Evolutionary conservation across 2,888 invertebrate species (phyloP).

Genomic region (Agapostemon virescens): DNA sequence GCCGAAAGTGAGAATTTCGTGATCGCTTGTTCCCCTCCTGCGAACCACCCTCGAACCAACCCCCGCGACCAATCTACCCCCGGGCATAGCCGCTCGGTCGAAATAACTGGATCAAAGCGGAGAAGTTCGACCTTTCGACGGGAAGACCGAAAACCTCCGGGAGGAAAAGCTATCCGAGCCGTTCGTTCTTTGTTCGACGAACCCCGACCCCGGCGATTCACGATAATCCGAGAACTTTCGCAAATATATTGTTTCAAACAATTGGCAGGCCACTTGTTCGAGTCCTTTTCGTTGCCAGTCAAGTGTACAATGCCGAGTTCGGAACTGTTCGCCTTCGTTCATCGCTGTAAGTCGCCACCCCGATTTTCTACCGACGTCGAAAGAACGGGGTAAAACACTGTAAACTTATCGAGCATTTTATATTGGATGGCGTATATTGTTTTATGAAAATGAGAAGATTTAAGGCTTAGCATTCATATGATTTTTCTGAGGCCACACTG

Average conservation of each 20-base stretch:
- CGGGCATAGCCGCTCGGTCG: conserved; percentile 23
- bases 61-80: not conserved
- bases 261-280: conserved; percentile 22
- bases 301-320: not conserved
- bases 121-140: conserved; percentile 25
- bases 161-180: conserved; percentile 9
- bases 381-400: no score
- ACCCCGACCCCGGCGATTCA: not conserved
- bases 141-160: conserved; percentile 24
- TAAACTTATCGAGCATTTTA: no score
- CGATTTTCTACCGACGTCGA: not conserved
- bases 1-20: conserved; percentile 29
- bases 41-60: not conserved
- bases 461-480: no score
- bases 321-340: not conserved
- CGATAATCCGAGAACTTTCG: conserved; percentile 25
- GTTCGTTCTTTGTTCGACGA: conserved; percentile 25
- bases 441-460: no score
- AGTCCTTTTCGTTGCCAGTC: conserved; percentile 1
- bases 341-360: not conserved
- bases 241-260: conserved; percentile 31
- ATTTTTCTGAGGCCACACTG: no score
- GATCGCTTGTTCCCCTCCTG: not conserved
- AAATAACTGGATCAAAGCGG: conserved; percentile 53
- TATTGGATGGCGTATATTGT: no score